Base-by-base conservation (phyloP, 2,888 invertebrate species). In the Gryllus longicercus region DNA sequence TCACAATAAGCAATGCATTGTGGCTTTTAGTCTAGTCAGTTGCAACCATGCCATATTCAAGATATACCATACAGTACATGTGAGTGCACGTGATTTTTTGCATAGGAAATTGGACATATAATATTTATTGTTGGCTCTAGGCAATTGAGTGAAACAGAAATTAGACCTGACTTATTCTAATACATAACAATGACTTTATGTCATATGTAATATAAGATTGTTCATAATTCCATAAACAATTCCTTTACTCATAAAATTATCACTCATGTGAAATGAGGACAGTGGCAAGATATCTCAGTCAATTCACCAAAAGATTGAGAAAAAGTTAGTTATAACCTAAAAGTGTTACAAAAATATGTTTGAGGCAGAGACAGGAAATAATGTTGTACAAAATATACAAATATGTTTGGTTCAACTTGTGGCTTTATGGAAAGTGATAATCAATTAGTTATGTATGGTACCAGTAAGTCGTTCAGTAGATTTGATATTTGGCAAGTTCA, bases 21-120 rank as follows among this genome's bases (percentile, higher is more conserved):
- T 63, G 2, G 63, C 63, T 63, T 18, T 18, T 63, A 63, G 63
- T 63, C 63, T 63, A 63, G 63, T 63, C 63, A 63, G 63, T 63
- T 63, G n/a, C n/a, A n/a, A 63, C 63, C 14, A 63, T 63, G 63
- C 63, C 63, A 63, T 63, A 18, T 63, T 18, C n/a, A 63, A 11
- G 5, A 38, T 38, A 38, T 38, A 38, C 38, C 38, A 16, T 63
- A n/a, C 63, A 63, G 14, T 63, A 38, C n/a, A 63, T 18, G 63
- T 63, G 14, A 63, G 63, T 63, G 63, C 63, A 4, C 12, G 16
- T 63, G 1, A 16, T 63, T 14, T 63, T 63, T 18, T n/a, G n/a
- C 63, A 63, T 63, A 63, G 63, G 63, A 63, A 63, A 63, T 63
- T 63, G 63, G 63, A 63, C 63, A 63, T 63, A n/a, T 38, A 38